Evolutionary conservation across 2,888 invertebrate genomes (phyloP).

Genomic region (Galeopsomyia nigrocyanea): DNA sequence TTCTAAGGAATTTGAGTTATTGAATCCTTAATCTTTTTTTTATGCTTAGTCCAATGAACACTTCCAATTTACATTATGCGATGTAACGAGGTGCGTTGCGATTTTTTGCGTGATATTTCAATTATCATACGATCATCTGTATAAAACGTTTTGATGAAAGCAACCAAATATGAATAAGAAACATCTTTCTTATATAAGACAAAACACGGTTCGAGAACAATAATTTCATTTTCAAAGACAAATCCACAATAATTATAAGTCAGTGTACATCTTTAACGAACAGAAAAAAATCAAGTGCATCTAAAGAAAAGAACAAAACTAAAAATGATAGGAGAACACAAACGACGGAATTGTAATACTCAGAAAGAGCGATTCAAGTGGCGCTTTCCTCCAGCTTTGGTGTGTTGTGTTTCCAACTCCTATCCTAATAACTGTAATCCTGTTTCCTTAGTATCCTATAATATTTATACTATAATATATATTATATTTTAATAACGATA

Average conservation of each 20-base stretch:
- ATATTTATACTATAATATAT: conserved; percentile 3
- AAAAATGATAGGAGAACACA: conserved; percentile 38
- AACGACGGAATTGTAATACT: conserved; percentile 29
- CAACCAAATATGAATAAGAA: conserved; percentile 19
- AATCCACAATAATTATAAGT: conserved; percentile 34
- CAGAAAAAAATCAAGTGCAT: background rate
- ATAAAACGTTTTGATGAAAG: conserved; percentile 31
- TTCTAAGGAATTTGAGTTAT: conserved; percentile 22
- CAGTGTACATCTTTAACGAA: conserved; percentile 33
- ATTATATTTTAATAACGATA: conserved; percentile 32
- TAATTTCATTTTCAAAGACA: conserved; percentile 22
- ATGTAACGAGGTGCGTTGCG: conserved; percentile 27
- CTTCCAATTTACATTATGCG: conserved; percentile 24
- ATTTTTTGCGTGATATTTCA: conserved; percentile 36
- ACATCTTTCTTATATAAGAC: conserved; percentile 25
- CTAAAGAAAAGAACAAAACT: conserved; percentile 25
- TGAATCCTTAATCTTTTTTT: conserved; percentile 44
- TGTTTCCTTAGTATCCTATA: conserved; percentile 13
- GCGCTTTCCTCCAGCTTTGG: conserved; percentile 31
- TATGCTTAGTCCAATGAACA: conserved; percentile 38
- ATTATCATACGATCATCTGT: conserved; percentile 18
- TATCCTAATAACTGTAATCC: conserved; percentile 30
- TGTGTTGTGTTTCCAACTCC: conserved; percentile 42
- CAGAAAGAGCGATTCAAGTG: conserved; percentile 35
- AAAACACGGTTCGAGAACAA: conserved; percentile 17